Evolutionary conservation across 2,888 invertebrate genomes (phyloP), one percentile per base, ranked within the genome.

Genomic region (Acleris sparsana): DNA sequence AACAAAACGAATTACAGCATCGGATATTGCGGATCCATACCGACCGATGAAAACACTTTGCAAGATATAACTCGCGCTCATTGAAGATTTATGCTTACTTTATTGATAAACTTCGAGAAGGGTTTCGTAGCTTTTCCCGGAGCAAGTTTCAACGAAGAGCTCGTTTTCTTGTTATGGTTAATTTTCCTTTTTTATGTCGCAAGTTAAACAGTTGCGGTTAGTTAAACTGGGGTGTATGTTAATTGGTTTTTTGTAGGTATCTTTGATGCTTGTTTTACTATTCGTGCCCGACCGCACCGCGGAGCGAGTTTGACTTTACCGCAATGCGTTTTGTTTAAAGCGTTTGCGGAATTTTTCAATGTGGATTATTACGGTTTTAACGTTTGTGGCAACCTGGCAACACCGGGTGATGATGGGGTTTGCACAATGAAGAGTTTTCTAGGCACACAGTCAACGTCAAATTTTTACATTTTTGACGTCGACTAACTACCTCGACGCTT

Each of bases 91-190:
- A 67, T 70, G 72, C 71, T 70, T 72, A 75, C 76, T 77, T 79
- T 79, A 78, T 78, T 78, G 79, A 79, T 79, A 77, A 80, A 79
- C 77, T 79, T 70, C 71, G 68, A 71, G 72, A 72, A 75, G 74
- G 77, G 75, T 74, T 75, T 70, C 71, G 72, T 68, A 73, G 73
- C 72, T 75, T 74, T 75, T 71, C 70, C 69, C 71, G 64, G 72
- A 71, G 68, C 71, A 79, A 82, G 74, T 80, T 80, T 70, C 55
- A 60, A 69, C 73, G 71, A 69, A 71, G 74, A 78, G 76, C 79
- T 82, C 78, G 80, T 82, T 83, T 81, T 79, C 80, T 71, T 80
- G 78, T 79, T 82, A 80, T 79, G 80, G 81, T 77, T 84, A 83
- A 85, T 85, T 84, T 80, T 77, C 73, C 76, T 78, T 82, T 77